phyloP scores from a whole-genome alignment of 2,797 vertebrate genomes.

The Myotis planiceps region DNA sequence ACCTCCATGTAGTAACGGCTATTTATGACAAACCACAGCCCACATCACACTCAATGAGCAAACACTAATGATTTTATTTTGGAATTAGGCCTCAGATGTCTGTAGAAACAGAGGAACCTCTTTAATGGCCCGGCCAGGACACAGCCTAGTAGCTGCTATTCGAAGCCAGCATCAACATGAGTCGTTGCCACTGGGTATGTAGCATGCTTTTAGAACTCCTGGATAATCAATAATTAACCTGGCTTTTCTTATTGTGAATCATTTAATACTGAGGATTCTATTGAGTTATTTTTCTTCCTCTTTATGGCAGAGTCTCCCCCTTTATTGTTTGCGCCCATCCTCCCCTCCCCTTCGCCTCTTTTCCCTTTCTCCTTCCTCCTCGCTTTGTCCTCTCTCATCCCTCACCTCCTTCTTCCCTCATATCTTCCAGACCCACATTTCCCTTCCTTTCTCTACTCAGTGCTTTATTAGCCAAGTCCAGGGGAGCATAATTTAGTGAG shows the following conservation, averaged over 20 bases:
- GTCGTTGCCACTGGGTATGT: slow-evolving; percentile 89
- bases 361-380: not conserved
- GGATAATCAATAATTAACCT: not conserved
- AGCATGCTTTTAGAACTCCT: not conserved
- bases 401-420: not conserved
- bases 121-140: slow-evolving; percentile 92
- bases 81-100: slow-evolving; percentile 94
- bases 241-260: not conserved
- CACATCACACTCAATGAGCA: not conserved
- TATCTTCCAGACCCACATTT: not conserved
- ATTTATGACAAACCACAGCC: not conserved
- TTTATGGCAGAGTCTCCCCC: not conserved
- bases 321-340: not conserved
- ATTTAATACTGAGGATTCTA: not conserved
- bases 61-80: slow-evolving; percentile 46
- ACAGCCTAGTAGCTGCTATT: slow-evolving; percentile 94
- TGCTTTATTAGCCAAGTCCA: not conserved
- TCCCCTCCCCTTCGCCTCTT: not conserved
- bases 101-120: slow-evolving; percentile 95
- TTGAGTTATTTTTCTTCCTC: not conserved
- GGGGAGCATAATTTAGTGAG: not conserved
- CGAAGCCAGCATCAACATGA: slow-evolving; percentile 93
- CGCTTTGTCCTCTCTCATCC: not conserved
- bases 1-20: not conserved
- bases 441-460: not conserved